These are phyloP conservation scores for Philopotamus ludificatus DNA, from an alignment of 1,140 invertebrate species.

Conservation along the genomic window DNA sequence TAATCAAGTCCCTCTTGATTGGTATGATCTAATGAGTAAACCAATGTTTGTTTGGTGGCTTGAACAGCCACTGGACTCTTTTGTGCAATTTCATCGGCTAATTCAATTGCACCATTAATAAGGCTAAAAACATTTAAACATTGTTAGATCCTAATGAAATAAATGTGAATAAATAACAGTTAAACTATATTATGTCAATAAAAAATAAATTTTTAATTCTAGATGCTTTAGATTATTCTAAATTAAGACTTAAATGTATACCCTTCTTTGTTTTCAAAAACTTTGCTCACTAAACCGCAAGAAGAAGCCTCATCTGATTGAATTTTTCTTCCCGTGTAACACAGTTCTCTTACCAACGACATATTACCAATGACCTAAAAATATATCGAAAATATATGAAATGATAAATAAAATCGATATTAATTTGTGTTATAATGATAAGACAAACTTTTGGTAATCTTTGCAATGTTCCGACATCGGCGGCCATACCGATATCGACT, in stretches of 20 bases:
- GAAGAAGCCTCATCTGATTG: constrained; percentile 74
- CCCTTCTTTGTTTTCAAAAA: constrained; percentile 71
- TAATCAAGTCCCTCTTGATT: constrained; percentile 84
- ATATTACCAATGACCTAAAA: constrained; percentile 76
- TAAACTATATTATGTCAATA: neutral
- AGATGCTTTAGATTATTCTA: too few species aligned
- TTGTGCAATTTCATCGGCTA: constrained; percentile 78
- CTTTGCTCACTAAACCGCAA: constrained; percentile 73
- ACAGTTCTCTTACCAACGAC: constrained; percentile 83
- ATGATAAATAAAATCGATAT: constrained; percentile 1
- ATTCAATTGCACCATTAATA: constrained; percentile 65
- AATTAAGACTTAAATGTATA: constrained; percentile 51
- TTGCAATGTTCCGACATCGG: constrained; percentile 93
- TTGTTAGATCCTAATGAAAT: too few species aligned
- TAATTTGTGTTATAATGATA: too few species aligned
- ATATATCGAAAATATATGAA: neutral
- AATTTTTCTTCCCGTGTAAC: constrained; percentile 84
- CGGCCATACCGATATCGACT: constrained; percentile 82
- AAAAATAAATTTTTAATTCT: too few species aligned
- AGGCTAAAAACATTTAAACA: too few species aligned
- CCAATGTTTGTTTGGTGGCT: constrained; percentile 78
- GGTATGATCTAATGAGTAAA: constrained; percentile 85
- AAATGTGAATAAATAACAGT: neutral
- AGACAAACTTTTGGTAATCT: constrained; percentile 86
- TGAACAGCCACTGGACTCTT: constrained; percentile 96